Percentiles rank a stretch among this genome's conserved stretches.
phyloP scores from a whole-genome alignment of 2,797 vertebrate species.

The Girardinus metallicus region DNA sequence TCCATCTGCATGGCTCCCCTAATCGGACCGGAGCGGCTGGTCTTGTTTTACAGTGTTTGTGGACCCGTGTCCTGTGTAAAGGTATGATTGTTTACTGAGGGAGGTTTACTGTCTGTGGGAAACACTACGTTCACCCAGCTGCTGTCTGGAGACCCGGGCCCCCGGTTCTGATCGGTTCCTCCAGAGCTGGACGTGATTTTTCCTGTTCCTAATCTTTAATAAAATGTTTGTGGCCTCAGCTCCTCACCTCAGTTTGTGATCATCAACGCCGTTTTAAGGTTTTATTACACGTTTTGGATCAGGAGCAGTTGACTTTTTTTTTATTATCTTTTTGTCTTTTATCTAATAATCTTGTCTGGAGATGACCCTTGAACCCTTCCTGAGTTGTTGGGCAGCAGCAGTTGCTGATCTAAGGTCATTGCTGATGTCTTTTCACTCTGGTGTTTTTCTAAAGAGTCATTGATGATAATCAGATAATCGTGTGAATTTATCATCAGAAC shows the following conservation, averaged over 20 bases:
- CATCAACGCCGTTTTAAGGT: background rate
- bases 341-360: too few relatives aligned
- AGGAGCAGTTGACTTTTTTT: background rate
- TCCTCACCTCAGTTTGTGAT: background rate
- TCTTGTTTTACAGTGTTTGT: conserved; percentile 58
- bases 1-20: conserved; percentile 69
- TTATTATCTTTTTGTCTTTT: too few relatives aligned
- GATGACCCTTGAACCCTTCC: too few relatives aligned
- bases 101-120: conserved; percentile 43
- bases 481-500: too few relatives aligned
- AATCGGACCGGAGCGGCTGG: conserved; percentile 48
- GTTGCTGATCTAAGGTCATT: too few relatives aligned
- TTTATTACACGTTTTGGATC: background rate
- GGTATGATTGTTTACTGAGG: conserved; percentile 59
- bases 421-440: too few relatives aligned
- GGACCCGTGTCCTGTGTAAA: conserved; percentile 52
- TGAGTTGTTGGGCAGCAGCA: too few relatives aligned
- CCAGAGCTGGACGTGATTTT: conserved; percentile 48
- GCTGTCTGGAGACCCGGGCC: conserved; percentile 55
- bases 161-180: conserved; percentile 63
- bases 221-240: conserved; percentile 67
- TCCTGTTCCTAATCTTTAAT: conserved; percentile 69
- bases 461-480: too few relatives aligned
- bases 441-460: too few relatives aligned
- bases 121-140: conserved; percentile 54